Evolutionary conservation across 2,888 invertebrate genomes (phyloP).

Genomic region (Myopa testacea): DNA sequence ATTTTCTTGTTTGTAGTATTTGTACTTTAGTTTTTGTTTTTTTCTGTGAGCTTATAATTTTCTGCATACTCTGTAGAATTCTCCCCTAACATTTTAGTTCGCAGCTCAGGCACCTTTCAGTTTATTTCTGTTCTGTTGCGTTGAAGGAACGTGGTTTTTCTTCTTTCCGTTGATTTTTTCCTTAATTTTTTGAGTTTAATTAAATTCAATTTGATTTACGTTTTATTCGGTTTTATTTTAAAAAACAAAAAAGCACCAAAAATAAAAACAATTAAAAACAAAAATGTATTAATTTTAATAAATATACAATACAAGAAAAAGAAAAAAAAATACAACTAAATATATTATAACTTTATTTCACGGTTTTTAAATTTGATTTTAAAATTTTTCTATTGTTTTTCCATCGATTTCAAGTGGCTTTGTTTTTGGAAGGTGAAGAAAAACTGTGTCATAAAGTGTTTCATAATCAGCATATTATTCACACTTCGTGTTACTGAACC

Average conservation of each 20-base stretch:
- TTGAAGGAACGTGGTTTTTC: constrained; percentile 68
- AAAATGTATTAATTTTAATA: constrained; percentile 43
- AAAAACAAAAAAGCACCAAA: constrained; percentile 19
- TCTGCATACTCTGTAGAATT: constrained; percentile 27
- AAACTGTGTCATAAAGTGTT: constrained; percentile 44
- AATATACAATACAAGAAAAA: constrained; percentile 39
- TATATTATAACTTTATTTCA: not conserved
- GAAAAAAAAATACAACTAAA: not conserved
- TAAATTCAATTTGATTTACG: constrained; percentile 51
- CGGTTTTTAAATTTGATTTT: constrained; percentile 10
- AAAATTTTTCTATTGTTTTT: constrained; percentile 21
- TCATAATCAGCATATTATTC: constrained; percentile 54
- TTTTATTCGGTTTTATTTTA: constrained; percentile 52
- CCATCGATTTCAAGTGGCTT: constrained; percentile 12
- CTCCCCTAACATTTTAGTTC: constrained; percentile 34
- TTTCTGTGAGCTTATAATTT: constrained; percentile 36
- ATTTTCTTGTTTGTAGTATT: not conserved
- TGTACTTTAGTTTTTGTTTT: constrained; percentile 4
- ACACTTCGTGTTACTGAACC: not conserved
- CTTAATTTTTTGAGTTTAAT: constrained; percentile 63
- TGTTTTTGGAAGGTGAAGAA: constrained; percentile 21
- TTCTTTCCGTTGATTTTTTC: constrained; percentile 68
- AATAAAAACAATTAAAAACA: constrained; percentile 17
- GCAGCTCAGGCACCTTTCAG: constrained; percentile 52
- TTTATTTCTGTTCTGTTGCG: constrained; percentile 68